Conservation (phyloP, 2,888 invertebrate genomes). For the Cyrtodaria siliqua region DNA sequence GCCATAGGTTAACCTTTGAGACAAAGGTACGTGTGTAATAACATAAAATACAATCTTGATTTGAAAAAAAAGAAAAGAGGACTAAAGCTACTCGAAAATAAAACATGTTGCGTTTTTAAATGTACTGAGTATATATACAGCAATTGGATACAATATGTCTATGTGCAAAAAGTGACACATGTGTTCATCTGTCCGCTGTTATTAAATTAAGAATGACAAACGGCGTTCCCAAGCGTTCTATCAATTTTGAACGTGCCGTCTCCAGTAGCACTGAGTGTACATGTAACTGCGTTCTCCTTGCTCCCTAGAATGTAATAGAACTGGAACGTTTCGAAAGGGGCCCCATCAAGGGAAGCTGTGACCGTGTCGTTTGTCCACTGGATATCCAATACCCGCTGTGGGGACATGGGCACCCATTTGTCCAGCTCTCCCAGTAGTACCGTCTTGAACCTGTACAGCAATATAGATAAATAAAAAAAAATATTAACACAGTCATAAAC, state of each 20-base stretch:
- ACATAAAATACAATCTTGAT: too few relatives aligned
- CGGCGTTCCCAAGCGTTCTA: constrained; percentile 23
- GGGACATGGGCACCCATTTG: constrained; percentile 79
- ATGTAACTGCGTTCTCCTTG: constrained; percentile 35
- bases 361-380: constrained; percentile 60
- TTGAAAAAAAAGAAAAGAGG: too few relatives aligned
- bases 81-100: too few relatives aligned
- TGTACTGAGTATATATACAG: too few relatives aligned
- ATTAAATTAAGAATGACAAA: too few relatives aligned
- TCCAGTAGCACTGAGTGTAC: constrained; percentile 36
- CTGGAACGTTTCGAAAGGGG: constrained; percentile 64
- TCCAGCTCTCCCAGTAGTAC: constrained; percentile 71
- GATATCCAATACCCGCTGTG: constrained; percentile 68
- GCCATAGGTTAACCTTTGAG: too few relatives aligned
- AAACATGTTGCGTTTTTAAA: too few relatives aligned
- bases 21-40: too few relatives aligned
- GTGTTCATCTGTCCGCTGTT: too few relatives aligned
- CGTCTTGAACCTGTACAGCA: constrained; percentile 47
- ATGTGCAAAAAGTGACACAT: too few relatives aligned
- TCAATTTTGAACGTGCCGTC: constrained; percentile 43
- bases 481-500: too few relatives aligned
- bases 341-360: constrained; percentile 63
- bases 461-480: not conserved
- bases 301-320: constrained; percentile 60
- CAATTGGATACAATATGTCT: too few relatives aligned